A percentile compares a stretch with the other conserved stretches of the same genome.
Evolutionary conservation across 2,888 invertebrate genomes (phyloP).

Genomic region (Pristionchus maxplancki): DNA sequence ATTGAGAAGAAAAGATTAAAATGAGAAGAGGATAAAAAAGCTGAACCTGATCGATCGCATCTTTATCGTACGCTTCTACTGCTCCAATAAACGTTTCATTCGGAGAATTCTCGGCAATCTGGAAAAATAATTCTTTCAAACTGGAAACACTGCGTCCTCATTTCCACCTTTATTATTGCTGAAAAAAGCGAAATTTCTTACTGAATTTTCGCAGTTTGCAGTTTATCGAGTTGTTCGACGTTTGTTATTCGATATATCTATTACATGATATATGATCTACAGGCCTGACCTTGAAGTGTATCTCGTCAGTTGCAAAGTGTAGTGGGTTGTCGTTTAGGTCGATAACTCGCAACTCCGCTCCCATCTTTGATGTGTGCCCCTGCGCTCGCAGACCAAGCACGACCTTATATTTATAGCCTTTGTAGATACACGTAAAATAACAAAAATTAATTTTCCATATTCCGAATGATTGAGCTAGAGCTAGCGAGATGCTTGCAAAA

Average conservation of each 20-base stretch:
- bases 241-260: too few relatives aligned
- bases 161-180: too few relatives aligned
- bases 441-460: neutral
- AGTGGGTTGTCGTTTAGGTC: constrained; percentile 41
- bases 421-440: too few relatives aligned
- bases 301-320: neutral
- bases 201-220: too few relatives aligned
- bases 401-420: neutral
- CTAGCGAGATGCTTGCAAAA: too few relatives aligned
- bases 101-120: constrained; percentile 42
- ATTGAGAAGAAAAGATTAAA: too few relatives aligned
- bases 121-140: too few relatives aligned
- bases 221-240: too few relatives aligned
- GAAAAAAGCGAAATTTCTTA: too few relatives aligned
- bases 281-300: constrained; percentile 51
- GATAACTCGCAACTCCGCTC: constrained; percentile 37
- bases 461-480: too few relatives aligned
- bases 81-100: neutral
- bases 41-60: constrained; percentile 22
- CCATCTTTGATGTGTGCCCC: neutral
- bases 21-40: neutral
- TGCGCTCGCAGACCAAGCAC: constrained; percentile 15
- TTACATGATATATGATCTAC: too few relatives aligned
- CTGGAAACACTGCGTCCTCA: too few relatives aligned
- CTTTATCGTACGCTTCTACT: constrained; percentile 36